phyloP scores from a whole-genome alignment of 2,888 invertebrate genomes.

The Rotaria macrura region DNA sequence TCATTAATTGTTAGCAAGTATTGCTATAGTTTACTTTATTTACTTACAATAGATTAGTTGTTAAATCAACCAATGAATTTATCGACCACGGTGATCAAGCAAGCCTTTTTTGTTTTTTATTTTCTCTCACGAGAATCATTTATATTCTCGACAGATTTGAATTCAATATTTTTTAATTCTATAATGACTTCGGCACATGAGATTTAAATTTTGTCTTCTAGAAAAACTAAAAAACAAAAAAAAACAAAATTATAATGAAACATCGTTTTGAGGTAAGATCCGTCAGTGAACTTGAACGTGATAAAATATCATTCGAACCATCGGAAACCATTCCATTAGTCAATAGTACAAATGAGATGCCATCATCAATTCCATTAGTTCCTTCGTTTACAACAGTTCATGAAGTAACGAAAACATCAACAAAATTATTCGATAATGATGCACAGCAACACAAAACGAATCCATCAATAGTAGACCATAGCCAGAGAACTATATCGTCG shows the following conservation, averaged over 20 bases:
- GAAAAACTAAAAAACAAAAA: too few relatives aligned
- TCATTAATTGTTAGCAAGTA: background rate
- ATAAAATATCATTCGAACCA: background rate
- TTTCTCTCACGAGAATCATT: background rate
- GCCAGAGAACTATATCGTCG: background rate
- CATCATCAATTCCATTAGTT: background rate
- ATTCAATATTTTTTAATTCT: background rate
- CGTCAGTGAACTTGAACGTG: background rate
- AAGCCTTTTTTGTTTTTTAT: background rate
- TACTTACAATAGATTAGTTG: background rate
- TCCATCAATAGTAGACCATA: background rate
- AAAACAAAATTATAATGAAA: background rate
- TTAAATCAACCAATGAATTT: background rate
- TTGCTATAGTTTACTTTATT: background rate
- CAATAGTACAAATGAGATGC: background rate
- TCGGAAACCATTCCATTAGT: background rate
- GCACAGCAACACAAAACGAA: too few relatives aligned
- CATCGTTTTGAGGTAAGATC: background rate
- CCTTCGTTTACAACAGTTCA: background rate
- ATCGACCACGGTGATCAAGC: background rate
- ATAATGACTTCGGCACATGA: background rate
- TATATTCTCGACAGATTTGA: background rate
- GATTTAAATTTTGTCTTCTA: too few relatives aligned
- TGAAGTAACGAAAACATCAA: background rate
- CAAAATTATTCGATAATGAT: background rate